These are phyloP conservation scores for Pangasius larnaudii DNA, from an alignment of 2,797 vertebrate genomes.

Conservation along the genomic window DNA sequence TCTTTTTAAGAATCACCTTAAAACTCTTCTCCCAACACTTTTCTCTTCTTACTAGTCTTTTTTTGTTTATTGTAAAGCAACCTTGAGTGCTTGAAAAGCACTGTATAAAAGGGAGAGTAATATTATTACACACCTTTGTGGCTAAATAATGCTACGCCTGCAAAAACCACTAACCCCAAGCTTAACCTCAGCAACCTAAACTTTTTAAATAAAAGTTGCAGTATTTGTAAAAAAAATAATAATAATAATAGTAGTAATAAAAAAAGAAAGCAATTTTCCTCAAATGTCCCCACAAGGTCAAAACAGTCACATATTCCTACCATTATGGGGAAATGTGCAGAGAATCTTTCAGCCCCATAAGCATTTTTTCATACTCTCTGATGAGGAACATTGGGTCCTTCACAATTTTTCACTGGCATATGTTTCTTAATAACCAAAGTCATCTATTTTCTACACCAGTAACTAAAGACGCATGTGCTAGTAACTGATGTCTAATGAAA, in stretches of 20 bases:
- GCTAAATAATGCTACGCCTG: neutral
- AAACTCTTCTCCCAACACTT: neutral
- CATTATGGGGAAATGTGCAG: neutral
- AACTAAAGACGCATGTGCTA: neutral
- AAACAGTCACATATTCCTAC: neutral
- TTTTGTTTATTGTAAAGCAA: neutral
- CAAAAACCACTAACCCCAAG: neutral
- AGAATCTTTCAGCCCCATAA: neutral
- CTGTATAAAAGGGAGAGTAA: neutral
- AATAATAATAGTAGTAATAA: too few relatives aligned
- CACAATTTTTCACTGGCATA: neutral
- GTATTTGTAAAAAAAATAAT: too few relatives aligned
- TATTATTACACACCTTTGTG: neutral
- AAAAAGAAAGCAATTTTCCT: neutral
- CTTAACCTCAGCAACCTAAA: neutral
- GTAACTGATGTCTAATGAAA: neutral
- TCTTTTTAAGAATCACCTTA: neutral
- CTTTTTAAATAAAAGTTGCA: neutral
- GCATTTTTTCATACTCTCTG: neutral
- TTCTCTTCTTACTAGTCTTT: neutral
- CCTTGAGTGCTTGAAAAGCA: neutral
- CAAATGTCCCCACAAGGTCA: neutral
- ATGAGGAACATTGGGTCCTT: slow-evolving; percentile 7
- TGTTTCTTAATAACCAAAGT: neutral
- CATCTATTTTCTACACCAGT: neutral